Evolutionary conservation across 2,797 vertebrate species (phyloP), one percentile per base, ranked within the genome.

Genomic region (Lerista edwardsae): DNA sequence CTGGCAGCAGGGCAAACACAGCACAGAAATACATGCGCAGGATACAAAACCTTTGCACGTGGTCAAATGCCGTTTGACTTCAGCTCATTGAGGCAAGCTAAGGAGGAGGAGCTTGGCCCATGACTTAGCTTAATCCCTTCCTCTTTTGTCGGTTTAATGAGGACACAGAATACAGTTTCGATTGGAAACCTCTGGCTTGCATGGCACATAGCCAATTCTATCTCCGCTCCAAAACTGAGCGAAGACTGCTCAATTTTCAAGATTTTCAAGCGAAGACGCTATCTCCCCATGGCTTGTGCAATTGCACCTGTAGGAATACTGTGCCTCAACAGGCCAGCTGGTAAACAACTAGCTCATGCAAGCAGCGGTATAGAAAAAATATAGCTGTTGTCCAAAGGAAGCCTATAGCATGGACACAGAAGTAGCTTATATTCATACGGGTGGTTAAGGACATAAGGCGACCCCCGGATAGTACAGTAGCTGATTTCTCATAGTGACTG

Each of bases 391-490:
- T 69, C 23, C 44, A 71, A 80, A 27, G 67, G 51, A 47, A 79
- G 87, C 71, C 27, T 2, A 61, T 80, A 61, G 1, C 61, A 69
- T 85, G 47, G 71, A 44, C 0, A 83, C 25, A 86, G 6, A 6
- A 29, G 47, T 34, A 69, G 17, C n/a, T 88, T 87, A 79, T 76
- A 69, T 74, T 88, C 14, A 27, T 44, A 85, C 2, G 47, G 51
- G 19, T 14, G 10, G 19, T 55, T 2, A 55, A 55, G 51, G 19
- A 55, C 15, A 55, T 55, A 55, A 55, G 51, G 14, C 15, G 2
- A 15, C 15, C 51, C 51, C 9, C 14, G 15, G 51, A 55, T 17
- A 55, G 51, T 17, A 55, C n/a, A 41, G 57, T 34, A 14, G 55
- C 51, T 55, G 51, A 55, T 55, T 55, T 55, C 19, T 55, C 15